Base-by-base conservation (phyloP, 2,888 invertebrate genomes). In the Platypus cylindrus region DNA sequence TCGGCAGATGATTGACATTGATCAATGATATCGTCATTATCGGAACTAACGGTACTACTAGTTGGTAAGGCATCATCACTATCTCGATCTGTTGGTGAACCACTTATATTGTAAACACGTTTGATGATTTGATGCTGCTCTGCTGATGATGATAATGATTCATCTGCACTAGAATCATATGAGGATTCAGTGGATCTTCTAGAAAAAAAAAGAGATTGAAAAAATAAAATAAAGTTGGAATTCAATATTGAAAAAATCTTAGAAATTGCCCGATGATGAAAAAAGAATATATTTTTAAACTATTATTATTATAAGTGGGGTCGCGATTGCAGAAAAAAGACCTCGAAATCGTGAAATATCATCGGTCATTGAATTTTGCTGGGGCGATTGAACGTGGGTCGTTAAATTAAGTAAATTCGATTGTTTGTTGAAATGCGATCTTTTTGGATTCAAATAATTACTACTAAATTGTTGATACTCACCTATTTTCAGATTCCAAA, bases 401-500 rank as follows among this genome's bases (percentile, higher is more conserved):
- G n/a, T n/a, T n/a, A n/a, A n/a, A n/a, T n/a, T n/a, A n/a, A n/a
- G n/a, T n/a, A n/a, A n/a, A n/a, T n/a, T n/a, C n/a, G n/a, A n/a
- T n/a, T n/a, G n/a, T n/a, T n/a, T n/a, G n/a, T n/a, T n/a, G n/a
- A n/a, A n/a, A n/a, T n/a, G n/a, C n/a, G n/a, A n/a, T n/a, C n/a
- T n/a, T n/a, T n/a, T n/a, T n/a, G n/a, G n/a, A n/a, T n/a, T n/a
- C n/a, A n/a, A 29, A 29, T 7, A n/a, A 14, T 15, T 15, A 16
- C 16, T 29, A 3, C 25, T 3, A 25, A 7, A 23, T n/a, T 23
- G 3, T 12, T 11, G 14, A n/a, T 2, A 30, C 36, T 37, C 48
- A 72, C 28, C 70, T 67, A 53, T 69, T 71, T 52, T 76, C 67
- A 24, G 63, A 62, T 35, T 59, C 58, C 32, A 68, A 49, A 49